A percentile compares a stretch with the other conserved stretches of the same genome.
These are phyloP conservation scores for Mythimna impura DNA, from an alignment of 2,888 invertebrate genomes.

Conservation along the genomic window DNA sequence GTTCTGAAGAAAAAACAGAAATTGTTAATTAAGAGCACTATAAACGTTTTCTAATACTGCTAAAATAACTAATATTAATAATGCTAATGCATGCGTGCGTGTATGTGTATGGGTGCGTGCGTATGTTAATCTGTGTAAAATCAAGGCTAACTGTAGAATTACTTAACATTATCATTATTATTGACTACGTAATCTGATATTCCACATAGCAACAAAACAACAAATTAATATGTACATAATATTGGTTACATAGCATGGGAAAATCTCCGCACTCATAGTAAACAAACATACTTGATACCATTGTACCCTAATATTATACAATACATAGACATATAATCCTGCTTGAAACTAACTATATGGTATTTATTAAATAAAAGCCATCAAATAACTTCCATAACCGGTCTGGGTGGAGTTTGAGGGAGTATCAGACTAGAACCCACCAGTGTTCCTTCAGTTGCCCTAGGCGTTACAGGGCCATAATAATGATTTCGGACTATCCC, in stretches of 20 bases:
- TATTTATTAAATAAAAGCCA: neutral
- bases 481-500: too few relatives aligned
- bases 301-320: neutral
- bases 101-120: too few relatives aligned
- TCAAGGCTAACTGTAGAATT: neutral
- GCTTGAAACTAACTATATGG: neutral
- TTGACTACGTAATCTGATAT: neutral
- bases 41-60: neutral
- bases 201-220: neutral
- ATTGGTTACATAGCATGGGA: slow-evolving; percentile 5
- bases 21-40: neutral
- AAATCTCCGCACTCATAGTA: neutral
- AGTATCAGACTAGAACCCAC: too few relatives aligned
- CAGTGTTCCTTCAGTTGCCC: too few relatives aligned
- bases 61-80: neutral
- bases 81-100: too few relatives aligned
- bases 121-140: neutral
- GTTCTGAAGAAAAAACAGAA: slow-evolving; percentile 28
- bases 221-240: slow-evolving; percentile 10
- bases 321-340: neutral
- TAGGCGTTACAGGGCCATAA: too few relatives aligned
- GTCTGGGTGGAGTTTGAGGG: too few relatives aligned
- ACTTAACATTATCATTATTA: neutral
- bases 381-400: too few relatives aligned
- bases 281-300: neutral